phyloP scores from a whole-genome alignment of 2,888 invertebrate genomes.

The Spatulosminthurus flaviceps region DNA sequence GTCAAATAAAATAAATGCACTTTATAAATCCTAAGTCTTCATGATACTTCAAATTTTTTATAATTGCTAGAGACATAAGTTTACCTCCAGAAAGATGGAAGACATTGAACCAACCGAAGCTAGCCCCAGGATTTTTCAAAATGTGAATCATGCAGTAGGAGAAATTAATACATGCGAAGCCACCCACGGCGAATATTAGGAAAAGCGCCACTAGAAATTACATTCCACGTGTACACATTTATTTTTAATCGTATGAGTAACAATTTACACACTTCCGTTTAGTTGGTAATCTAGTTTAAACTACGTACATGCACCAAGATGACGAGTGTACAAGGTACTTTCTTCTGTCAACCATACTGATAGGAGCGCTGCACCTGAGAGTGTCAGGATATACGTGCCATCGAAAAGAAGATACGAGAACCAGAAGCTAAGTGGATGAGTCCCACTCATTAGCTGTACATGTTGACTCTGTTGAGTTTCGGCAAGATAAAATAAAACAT shows the following conservation, averaged over 20 bases:
- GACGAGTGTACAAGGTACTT: constrained; percentile 41
- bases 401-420: constrained; percentile 43
- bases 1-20: neutral
- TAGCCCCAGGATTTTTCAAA: constrained; percentile 39
- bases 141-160: constrained; percentile 47
- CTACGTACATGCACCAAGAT: constrained; percentile 40
- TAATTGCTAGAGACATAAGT: neutral
- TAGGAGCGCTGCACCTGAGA: constrained; percentile 26
- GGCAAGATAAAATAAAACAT: no score
- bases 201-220: constrained; percentile 39
- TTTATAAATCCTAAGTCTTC: neutral
- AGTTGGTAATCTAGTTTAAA: no score
- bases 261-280: no score
- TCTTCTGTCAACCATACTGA: constrained; percentile 43
- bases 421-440: constrained; percentile 46
- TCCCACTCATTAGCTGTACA: constrained; percentile 50
- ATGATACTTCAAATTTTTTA: neutral
- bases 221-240: neutral
- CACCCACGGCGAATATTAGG: constrained; percentile 35
- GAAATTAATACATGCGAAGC: constrained; percentile 37
- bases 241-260: no score
- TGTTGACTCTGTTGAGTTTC: constrained; percentile 46
- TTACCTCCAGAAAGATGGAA: constrained; percentile 48
- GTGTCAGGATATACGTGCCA: constrained; percentile 28
- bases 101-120: constrained; percentile 49